Percentiles rank a stretch among this genome's conserved stretches.
Evolutionary conservation across 2,113 vertebrate species (phyloP).

Genomic region (Hipposideros armiger): DNA sequence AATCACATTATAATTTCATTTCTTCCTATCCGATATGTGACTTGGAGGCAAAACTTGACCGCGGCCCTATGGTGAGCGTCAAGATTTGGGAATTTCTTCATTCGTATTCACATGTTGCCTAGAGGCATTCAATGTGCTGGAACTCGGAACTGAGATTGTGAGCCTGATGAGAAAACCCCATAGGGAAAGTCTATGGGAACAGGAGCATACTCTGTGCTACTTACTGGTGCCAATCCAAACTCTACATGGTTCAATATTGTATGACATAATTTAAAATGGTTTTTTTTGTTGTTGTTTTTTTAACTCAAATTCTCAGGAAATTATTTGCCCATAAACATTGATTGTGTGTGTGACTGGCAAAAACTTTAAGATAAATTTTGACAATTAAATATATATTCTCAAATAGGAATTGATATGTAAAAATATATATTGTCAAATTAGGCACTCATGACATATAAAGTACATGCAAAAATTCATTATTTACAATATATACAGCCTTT

Average conservation of each 20-base stretch:
- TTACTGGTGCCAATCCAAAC: background rate
- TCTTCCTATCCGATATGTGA: background rate
- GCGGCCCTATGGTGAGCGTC: background rate
- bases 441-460: background rate
- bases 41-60: background rate
- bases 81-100: background rate
- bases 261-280: background rate
- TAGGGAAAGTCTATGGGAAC: background rate
- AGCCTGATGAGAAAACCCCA: background rate
- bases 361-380: background rate
- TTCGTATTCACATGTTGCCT: background rate
- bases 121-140: background rate
- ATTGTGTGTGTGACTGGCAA: background rate
- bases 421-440: constrained; percentile 20
- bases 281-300: background rate
- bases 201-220: background rate
- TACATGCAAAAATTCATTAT: background rate
- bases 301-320: background rate
- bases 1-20: background rate
- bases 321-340: background rate
- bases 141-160: background rate
- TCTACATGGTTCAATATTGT: background rate
- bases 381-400: background rate
- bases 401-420: background rate
- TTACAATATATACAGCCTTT: background rate